These are phyloP conservation scores for Riptortus pedestris DNA, from an alignment of 1,140 invertebrate species.

Conservation along the genomic window DNA sequence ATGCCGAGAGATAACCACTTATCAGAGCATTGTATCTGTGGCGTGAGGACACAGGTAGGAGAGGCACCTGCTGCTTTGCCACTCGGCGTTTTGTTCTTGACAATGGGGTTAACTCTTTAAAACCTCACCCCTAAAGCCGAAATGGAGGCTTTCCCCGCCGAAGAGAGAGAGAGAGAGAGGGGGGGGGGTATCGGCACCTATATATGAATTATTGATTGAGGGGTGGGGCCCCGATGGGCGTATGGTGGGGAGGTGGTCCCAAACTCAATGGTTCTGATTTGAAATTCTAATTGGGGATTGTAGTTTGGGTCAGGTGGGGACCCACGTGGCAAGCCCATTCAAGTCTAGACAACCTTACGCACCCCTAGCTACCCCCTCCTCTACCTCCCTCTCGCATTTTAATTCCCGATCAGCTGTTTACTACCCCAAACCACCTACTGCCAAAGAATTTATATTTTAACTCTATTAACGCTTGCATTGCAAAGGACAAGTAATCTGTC, in stretches of 20 bases:
- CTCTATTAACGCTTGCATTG: no score
- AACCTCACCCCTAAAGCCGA: not conserved
- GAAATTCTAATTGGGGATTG: slow-evolving; percentile 29
- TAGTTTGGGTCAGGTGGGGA: slow-evolving; percentile 7
- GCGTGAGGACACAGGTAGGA: no score
- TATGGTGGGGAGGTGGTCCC: not conserved
- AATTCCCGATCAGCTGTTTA: not conserved
- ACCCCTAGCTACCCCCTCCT: not conserved
- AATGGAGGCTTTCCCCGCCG: no score
- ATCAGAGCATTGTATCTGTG: no score
- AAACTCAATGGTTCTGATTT: slow-evolving; percentile 28
- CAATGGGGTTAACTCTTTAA: not conserved
- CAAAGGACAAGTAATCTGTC: no score
- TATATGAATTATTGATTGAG: not conserved
- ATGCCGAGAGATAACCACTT: no score
- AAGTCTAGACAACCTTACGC: not conserved
- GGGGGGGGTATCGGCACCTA: not conserved
- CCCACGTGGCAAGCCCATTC: slow-evolving; percentile 13
- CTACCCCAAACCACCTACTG: no score
- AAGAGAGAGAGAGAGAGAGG: no score
- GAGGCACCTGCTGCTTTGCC: not conserved
- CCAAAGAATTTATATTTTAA: no score
- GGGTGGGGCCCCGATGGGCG: not conserved
- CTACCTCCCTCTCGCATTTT: not conserved
- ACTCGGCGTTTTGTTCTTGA: not conserved